Base-by-base conservation (phyloP, 2,888 invertebrate genomes). In the Buathra laborator region DNA sequence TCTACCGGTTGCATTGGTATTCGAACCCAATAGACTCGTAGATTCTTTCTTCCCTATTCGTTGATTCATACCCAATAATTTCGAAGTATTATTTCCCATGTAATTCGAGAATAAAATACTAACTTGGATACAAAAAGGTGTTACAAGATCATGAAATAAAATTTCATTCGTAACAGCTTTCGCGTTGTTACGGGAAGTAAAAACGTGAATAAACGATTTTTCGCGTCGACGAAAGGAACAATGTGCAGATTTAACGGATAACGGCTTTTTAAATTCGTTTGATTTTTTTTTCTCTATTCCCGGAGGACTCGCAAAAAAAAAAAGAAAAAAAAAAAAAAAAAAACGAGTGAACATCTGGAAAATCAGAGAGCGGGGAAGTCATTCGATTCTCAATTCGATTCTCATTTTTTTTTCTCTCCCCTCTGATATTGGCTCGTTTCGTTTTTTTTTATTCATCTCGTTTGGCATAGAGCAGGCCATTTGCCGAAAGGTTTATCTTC, bases 401-500 rank as follows among this genome's bases (percentile, higher is more conserved):
- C 12, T 70, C 66, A 44, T 70, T 62, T 44, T 70, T 62, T 44
- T 19, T 7, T 64, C 56, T 46, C 14, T 62, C 9, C 16, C 24
- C 66, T 24, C 48, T 16, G 70, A 48, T 48, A 68, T 71, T 68
- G 44, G 7, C 29, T 80, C 46, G 32, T 7, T 62, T 64, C 46
- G n/a, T 48, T 53, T 68, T 78, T 84, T 81, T 86, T 76, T 72
- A 74, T 75, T 83, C 76, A 76, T 80, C 85, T 77, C 66, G 48
- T 56, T 83, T 83, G 68, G 68, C 62, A 62, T 67, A 68, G 43
- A 74, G 71, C n/a, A 56, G 53, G 37, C 62, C 44, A 78, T 78
- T 83, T 78, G 51, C 64, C 70, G 79, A 70, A 75, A 70, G 83
- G 79, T 83, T 83, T 75, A 83, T 83, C 79, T 79, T 79, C 43